A percentile compares a stretch with the other conserved stretches of the same genome.
Evolutionary conservation across 2,113 vertebrate genomes (phyloP).

Genomic region (Drymodes brunneopygia): DNA sequence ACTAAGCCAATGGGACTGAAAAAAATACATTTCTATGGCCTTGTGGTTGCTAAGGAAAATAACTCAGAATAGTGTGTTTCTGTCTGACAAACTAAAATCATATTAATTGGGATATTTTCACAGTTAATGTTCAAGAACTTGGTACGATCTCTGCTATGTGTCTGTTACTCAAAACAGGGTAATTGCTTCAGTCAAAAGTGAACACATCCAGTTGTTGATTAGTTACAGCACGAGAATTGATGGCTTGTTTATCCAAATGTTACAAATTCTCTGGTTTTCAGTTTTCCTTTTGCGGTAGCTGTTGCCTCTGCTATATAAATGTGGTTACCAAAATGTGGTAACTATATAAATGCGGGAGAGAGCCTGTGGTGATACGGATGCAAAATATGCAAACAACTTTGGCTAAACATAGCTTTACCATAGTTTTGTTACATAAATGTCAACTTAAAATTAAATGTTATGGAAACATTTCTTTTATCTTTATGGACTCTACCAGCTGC

Average conservation of each 20-base stretch:
- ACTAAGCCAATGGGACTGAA: background rate
- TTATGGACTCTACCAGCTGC: slow-evolving; percentile 48
- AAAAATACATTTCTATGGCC: background rate
- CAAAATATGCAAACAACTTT: slow-evolving; percentile 55
- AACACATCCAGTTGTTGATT: slow-evolving; percentile 1
- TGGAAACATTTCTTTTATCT: slow-evolving; percentile 63
- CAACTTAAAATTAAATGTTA: slow-evolving; percentile 58
- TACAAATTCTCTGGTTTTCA: slow-evolving; percentile 41
- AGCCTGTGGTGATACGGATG: slow-evolving; percentile 1
- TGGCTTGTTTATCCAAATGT: slow-evolving; percentile 35
- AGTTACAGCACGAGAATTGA: background rate
- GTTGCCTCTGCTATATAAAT: background rate
- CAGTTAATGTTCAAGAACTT: background rate
- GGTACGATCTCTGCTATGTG: background rate
- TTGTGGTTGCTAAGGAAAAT: background rate
- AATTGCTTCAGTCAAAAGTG: background rate
- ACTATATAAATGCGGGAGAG: slow-evolving; percentile 16
- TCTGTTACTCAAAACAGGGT: background rate
- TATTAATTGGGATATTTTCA: background rate
- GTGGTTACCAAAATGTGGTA: slow-evolving; percentile 35
- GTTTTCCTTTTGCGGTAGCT: slow-evolving; percentile 48
- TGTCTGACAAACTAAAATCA: background rate
- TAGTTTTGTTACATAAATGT: slow-evolving; percentile 63
- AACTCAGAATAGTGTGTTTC: background rate
- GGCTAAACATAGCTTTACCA: slow-evolving; percentile 60